Conservation (phyloP, 2,888 invertebrate genomes). For the Chloroclystis v-ata region DNA sequence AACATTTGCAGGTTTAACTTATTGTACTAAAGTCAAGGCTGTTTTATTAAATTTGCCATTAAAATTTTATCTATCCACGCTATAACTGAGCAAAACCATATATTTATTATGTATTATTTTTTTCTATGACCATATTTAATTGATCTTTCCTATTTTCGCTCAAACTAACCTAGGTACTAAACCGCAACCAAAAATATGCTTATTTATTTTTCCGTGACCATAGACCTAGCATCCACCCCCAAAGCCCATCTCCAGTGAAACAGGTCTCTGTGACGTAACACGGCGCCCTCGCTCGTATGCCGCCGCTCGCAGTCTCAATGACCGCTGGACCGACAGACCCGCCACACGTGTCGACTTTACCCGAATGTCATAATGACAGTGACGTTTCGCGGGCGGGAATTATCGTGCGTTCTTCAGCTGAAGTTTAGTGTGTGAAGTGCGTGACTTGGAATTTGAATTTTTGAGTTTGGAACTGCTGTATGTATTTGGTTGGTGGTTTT, state of each 20-base stretch:
- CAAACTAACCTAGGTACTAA: too few relatives aligned
- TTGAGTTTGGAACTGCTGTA: not conserved
- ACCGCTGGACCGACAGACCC: slow-evolving; percentile 81
- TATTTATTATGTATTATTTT: too few relatives aligned
- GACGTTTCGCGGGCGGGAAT: slow-evolving; percentile 33
- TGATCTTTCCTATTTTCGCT: too few relatives aligned
- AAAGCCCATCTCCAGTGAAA: slow-evolving; percentile 12
- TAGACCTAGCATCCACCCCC: not conserved
- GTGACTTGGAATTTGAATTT: slow-evolving; percentile 3
- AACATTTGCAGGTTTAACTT: too few relatives aligned
- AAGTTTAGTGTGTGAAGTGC: slow-evolving; percentile 13
- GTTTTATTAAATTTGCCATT: too few relatives aligned
- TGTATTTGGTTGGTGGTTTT: not conserved
- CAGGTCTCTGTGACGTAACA: slow-evolving; percentile 4
- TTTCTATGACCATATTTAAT: too few relatives aligned
- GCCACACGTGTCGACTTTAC: slow-evolving; percentile 77
- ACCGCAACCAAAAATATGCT: not conserved
- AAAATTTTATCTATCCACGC: too few relatives aligned
- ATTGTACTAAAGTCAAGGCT: too few relatives aligned
- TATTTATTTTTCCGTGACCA: too few relatives aligned
- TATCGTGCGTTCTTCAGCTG: slow-evolving; percentile 29
- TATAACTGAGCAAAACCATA: too few relatives aligned
- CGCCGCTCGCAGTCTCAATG: slow-evolving; percentile 79
- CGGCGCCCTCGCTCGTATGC: slow-evolving; percentile 59
- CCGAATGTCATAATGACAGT: slow-evolving; percentile 39